Evolutionary conservation across 2,797 vertebrate species (phyloP).

Genomic region (Presbytis comata): DNA sequence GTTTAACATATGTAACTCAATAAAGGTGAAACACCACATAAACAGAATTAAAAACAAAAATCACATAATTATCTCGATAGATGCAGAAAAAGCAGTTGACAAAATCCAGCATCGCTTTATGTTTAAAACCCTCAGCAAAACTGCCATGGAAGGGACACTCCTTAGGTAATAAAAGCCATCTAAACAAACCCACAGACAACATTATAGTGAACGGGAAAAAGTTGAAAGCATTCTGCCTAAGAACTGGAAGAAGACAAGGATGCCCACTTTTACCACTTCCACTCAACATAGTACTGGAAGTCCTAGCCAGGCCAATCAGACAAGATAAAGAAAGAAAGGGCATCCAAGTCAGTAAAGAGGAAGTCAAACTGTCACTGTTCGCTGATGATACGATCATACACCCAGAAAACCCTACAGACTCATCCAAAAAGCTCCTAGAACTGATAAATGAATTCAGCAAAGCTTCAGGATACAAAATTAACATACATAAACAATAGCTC

Average conservation of each 20-base stretch:
- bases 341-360: background rate
- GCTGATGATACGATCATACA: background rate
- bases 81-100: background rate
- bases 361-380: background rate
- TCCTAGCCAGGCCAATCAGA: background rate
- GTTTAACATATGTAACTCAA: background rate
- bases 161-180: background rate
- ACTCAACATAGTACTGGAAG: background rate
- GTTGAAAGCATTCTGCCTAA: background rate
- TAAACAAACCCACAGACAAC: background rate
- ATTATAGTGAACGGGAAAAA: background rate
- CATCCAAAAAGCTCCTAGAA: background rate
- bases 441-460: background rate
- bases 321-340: background rate
- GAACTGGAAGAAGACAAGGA: background rate
- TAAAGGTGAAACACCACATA: background rate
- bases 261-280: background rate
- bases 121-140: background rate
- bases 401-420: background rate
- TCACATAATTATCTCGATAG: background rate
- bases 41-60: background rate
- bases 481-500: background rate
- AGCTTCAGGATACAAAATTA: background rate
- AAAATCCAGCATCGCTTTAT: background rate
- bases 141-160: background rate